A percentile compares a stretch with the other conserved stretches of the same genome.
phyloP scores from a whole-genome alignment of 1,140 invertebrate genomes.

The Camponotus vicinus region DNA sequence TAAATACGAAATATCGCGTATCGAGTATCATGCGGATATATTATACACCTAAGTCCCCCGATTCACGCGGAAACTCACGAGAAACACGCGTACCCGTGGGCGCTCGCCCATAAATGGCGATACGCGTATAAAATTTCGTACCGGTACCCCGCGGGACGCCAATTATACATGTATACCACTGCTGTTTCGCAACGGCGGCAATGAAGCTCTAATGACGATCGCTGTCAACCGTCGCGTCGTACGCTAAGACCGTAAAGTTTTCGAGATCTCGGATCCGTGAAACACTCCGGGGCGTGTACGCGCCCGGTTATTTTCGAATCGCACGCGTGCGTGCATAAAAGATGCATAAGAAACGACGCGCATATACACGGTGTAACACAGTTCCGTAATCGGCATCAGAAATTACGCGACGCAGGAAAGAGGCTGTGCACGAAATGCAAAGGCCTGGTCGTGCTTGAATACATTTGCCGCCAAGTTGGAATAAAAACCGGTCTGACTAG shows the following conservation, averaged over 20 bases:
- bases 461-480: slow-evolving; percentile 34
- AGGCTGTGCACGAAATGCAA: not conserved
- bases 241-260: slow-evolving; percentile 65
- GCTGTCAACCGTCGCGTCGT: slow-evolving; percentile 77
- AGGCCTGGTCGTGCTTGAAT: slow-evolving; percentile 28
- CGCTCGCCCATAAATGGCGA: slow-evolving; percentile 67
- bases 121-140: slow-evolving; percentile 79
- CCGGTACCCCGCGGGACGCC: slow-evolving; percentile 79
- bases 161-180: slow-evolving; percentile 78
- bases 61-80: slow-evolving; percentile 1
- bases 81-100: slow-evolving; percentile 51
- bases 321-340: not conserved
- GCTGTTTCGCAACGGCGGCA: slow-evolving; percentile 79
- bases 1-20: not conserved
- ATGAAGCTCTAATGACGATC: slow-evolving; percentile 84
- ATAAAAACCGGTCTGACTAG: slow-evolving; percentile 54
- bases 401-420: slow-evolving; percentile 39
- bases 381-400: slow-evolving; percentile 48
- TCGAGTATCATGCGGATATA: not conserved
- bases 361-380: not conserved
- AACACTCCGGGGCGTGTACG: slow-evolving; percentile 30
- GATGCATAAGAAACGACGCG: too few relatives aligned
- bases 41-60: not conserved
- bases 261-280: slow-evolving; percentile 13
- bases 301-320: slow-evolving; percentile 47